These are phyloP conservation scores for Heliconius congener DNA, from an alignment of 1,140 invertebrate species.

Conservation along the genomic window DNA sequence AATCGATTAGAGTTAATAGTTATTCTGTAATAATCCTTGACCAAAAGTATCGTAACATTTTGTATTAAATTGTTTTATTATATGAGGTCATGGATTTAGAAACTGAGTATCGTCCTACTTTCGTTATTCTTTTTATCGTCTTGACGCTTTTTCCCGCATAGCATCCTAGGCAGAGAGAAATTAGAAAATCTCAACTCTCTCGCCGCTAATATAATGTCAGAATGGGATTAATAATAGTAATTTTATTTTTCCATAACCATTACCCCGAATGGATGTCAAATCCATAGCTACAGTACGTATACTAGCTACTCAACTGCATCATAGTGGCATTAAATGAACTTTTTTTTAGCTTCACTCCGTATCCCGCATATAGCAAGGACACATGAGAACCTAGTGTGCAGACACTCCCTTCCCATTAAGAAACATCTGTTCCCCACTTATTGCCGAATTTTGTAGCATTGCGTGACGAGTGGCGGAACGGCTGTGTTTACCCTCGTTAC, in stretches of 20 bases:
- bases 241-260: background rate
- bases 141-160: background rate
- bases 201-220: too few species aligned
- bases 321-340: background rate
- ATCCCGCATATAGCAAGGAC: too few species aligned
- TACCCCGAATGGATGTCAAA: background rate
- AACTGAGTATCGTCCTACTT: slow-evolving; percentile 27
- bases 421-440: too few species aligned
- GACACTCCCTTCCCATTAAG: too few species aligned
- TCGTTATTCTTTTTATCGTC: background rate
- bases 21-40: slow-evolving; percentile 38
- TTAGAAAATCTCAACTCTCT: background rate
- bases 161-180: background rate
- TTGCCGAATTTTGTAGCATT: too few species aligned
- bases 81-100: slow-evolving; percentile 33
- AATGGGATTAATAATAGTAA: background rate
- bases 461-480: too few species aligned
- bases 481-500: too few species aligned
- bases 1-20: slow-evolving; percentile 17
- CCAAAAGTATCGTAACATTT: slow-evolving; percentile 29
- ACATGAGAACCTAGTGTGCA: too few species aligned
- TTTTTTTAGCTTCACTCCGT: background rate
- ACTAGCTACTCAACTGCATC: background rate
- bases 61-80: slow-evolving; percentile 31
- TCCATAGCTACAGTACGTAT: background rate